Base-by-base conservation (phyloP, 2,113 vertebrate species). In the Amphiprion percula region DNA sequence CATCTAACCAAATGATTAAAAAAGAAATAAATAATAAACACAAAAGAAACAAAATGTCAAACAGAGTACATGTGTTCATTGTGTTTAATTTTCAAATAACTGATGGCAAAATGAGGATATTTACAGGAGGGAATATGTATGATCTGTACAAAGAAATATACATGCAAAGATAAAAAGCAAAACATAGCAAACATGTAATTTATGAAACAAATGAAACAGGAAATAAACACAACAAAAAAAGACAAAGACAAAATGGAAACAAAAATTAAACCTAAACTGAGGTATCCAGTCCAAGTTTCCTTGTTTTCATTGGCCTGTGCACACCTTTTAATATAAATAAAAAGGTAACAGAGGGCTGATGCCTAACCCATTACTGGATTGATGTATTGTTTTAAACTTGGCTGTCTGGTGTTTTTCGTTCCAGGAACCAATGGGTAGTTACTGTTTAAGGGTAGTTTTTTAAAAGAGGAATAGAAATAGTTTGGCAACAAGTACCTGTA, bases 131-230 rank as follows among this genome's bases (percentile, higher is more conserved):
- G 94, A 96, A 95, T 94, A 96, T 89, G 77, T 83, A 87, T 93
- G 94, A 93, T 93, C 95, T 97, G 96, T 98, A 97, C 97, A 97
- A 96, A 96, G 95, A 96, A 96, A 96, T 97, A 95, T 97, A 98
- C 96, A 97, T 97, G 97, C 96, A 96, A 95, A 96, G 93, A 93
- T 93, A 67, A 70, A 55, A 87, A 82, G 16, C 71, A 60, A 53
- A 88, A 86, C n/a, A 79, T 28, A 62, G 16, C 61, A 87, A 87
- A 85, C 68, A 80, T 73, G 94, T 95, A 95, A 95, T 93, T 92
- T 19, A 77, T 79, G 83, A 94, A 89, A 88, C 65, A 83, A 66
- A 73, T 65, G 21, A 93, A 95, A 91, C 85, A n/a, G 69, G 19
- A 58, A 86, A 77, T 66, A 82, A 85, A 84, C 67, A 82, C 56